Percentiles rank a stretch among this genome's conserved stretches.
Evolutionary conservation across 2,113 vertebrate genomes (phyloP).

Genomic region (Nestor notabilis): DNA sequence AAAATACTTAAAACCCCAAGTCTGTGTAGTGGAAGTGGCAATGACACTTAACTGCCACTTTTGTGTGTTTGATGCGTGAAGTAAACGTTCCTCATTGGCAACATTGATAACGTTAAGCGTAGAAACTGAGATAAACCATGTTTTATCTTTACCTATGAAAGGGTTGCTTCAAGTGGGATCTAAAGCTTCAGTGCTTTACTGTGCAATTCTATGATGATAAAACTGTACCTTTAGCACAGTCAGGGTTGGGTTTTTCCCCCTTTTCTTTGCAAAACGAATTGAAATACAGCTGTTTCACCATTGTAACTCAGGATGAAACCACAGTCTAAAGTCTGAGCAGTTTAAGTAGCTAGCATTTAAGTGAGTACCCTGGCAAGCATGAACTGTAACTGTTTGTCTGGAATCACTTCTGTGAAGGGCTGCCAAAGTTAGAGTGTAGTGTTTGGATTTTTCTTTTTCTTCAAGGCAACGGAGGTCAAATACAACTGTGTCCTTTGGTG

Average conservation of each 20-base stretch:
- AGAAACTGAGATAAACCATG: background rate
- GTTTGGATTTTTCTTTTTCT: background rate
- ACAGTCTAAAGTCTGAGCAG: background rate
- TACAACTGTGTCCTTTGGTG: background rate
- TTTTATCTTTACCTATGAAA: background rate
- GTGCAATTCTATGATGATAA: background rate
- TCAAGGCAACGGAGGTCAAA: background rate
- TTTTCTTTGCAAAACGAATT: background rate
- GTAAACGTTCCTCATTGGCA: background rate
- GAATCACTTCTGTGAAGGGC: fast-evolving
- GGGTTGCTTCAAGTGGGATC: background rate
- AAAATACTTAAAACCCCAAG: background rate
- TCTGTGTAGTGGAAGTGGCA: background rate
- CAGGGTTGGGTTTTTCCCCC: background rate
- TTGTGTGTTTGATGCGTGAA: background rate
- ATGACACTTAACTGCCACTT: background rate
- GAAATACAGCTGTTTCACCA: background rate
- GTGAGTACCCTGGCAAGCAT: background rate
- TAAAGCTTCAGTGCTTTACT: background rate
- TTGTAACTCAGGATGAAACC: background rate
- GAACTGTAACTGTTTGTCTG: background rate
- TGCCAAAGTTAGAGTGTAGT: background rate
- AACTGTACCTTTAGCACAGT: background rate
- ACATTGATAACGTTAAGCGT: background rate
- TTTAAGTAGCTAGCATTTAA: background rate